These are phyloP conservation scores for Cryptoprocta ferox DNA, from an alignment of 2,797 vertebrate genomes.

Conservation along the genomic window DNA sequence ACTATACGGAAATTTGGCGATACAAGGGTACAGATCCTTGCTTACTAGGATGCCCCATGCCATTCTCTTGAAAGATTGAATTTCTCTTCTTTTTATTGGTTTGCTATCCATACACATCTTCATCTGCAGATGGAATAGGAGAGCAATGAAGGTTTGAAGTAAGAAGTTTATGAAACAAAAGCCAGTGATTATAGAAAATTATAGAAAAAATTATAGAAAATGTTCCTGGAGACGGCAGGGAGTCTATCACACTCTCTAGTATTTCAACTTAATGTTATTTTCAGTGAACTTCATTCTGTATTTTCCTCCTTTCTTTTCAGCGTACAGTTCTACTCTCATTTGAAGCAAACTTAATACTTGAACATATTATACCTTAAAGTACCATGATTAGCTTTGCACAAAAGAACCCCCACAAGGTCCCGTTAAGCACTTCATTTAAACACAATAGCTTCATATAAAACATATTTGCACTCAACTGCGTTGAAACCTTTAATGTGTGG, in stretches of 20 bases:
- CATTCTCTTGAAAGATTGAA: background rate
- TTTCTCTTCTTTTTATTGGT: background rate
- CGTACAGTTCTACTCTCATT: background rate
- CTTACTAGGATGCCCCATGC: background rate
- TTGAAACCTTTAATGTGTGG: background rate
- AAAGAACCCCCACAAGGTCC: background rate
- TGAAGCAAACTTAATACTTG: background rate
- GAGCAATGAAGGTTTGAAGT: background rate
- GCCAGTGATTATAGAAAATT: background rate
- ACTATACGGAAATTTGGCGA: background rate
- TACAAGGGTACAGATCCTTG: background rate
- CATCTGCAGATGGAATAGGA: background rate
- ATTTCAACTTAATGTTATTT: background rate
- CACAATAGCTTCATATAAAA: background rate
- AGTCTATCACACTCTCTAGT: background rate
- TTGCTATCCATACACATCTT: background rate
- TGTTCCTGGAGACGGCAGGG: background rate
- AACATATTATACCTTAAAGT: background rate
- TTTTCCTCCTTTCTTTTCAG: background rate
- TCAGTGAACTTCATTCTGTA: background rate
- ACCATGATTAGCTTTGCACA: background rate
- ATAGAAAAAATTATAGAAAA: no score
- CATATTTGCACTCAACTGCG: background rate
- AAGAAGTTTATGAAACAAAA: slow-evolving; percentile 28
- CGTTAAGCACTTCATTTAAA: background rate